phyloP scores from a whole-genome alignment of 2,797 vertebrate genomes.

The Anabas testudineus region DNA sequence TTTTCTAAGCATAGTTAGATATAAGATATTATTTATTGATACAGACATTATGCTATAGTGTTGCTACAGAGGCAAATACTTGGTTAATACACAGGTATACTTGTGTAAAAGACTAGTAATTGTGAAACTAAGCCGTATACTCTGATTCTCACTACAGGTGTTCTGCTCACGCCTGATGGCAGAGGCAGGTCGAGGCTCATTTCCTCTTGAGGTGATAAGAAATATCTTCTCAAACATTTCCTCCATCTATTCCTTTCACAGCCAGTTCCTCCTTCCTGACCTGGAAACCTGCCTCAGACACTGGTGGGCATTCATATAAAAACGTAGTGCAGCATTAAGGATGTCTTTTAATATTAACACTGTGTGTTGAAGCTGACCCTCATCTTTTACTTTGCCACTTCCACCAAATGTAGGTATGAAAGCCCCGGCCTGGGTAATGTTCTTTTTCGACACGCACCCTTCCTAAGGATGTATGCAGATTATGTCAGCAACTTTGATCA shows the following conservation, averaged over 20 bases:
- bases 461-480: constrained; percentile 93
- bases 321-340: neutral
- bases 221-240: constrained; percentile 94
- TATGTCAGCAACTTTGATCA: constrained; percentile 90
- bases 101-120: neutral
- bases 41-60: neutral
- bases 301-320: constrained; percentile 81
- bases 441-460: constrained; percentile 90
- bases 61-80: too few relatives aligned
- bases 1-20: too few relatives aligned
- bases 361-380: neutral
- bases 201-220: constrained; percentile 88
- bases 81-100: neutral
- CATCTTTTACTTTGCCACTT: neutral
- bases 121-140: too few relatives aligned
- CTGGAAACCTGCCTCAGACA: constrained; percentile 86
- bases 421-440: constrained; percentile 88
- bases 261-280: constrained; percentile 90
- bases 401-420: constrained; percentile 71
- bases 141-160: constrained; percentile 75
- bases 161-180: constrained; percentile 87
- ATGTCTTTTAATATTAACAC: neutral
- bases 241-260: constrained; percentile 92
- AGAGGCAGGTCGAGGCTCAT: constrained; percentile 85
- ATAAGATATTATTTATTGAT: too few relatives aligned